Base-by-base conservation (phyloP, 2,888 invertebrate species). In the Melinopterus prodromus region DNA sequence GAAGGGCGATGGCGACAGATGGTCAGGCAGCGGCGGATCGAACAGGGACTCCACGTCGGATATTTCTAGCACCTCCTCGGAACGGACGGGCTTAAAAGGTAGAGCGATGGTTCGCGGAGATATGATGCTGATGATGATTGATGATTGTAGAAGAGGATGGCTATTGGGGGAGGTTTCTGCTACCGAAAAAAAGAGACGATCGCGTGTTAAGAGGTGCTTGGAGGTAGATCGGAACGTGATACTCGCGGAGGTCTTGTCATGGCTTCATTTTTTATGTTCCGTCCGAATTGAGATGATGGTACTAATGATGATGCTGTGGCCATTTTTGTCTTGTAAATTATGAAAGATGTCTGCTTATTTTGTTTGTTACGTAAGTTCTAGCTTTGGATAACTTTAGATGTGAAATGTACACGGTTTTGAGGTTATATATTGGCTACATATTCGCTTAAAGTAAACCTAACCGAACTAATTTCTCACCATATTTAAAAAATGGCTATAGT, bases 1-100 rank as follows among this genome's bases (percentile, higher is more conserved):
- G 87, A 92, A 92, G 88, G 92, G 91, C 84, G 90, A 90, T 37
- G 53, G 53, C 82, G 88, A 90, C 80, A 91, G 89, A 82, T 89
- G 89, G 88, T 88, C 88, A 79, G 86, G 86, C 79, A 90, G 90
- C 79, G 89, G 89, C 79, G 89, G 89, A 72, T 89, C 90, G 38
- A 87, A 87, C 82, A 88, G 89, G 78, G 89, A 89, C 77, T 89
- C 89, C 38, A 88, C 89, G 38, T 89, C 89, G 70, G 89, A 89
- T 82, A 82, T 89, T 78, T 89, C 90, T 71, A 85, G 86, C 76
- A 86, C 88, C 71, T 88, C 88, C 71, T 88, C 88, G 70, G 87
- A 86, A 81, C 85, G 80, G 36, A 85, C 83, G 70, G 84, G 84
- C 83, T 83, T 86, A 83, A 87, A 84, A 86, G 87, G 87, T 86